Evolutionary conservation across 2,888 invertebrate genomes (phyloP).

Genomic region (Venusia cambrica): DNA sequence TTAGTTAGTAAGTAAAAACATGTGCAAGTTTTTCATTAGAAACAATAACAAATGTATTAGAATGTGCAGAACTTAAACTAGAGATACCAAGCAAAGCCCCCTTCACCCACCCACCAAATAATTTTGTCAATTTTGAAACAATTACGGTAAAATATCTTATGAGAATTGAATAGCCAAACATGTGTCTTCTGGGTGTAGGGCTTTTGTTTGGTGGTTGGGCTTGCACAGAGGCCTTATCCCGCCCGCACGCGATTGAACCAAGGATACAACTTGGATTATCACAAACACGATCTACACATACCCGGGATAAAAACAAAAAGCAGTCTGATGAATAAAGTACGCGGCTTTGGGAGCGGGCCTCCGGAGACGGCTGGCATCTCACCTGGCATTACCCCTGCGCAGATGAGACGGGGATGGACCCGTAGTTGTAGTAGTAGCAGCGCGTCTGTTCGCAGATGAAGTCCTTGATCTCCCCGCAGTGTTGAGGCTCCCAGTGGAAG

Average conservation of each 20-base stretch:
- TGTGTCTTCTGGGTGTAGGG: constrained; percentile 74
- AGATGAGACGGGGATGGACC: constrained; percentile 93
- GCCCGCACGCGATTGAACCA: constrained; percentile 60
- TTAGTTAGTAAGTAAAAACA: constrained; percentile 6
- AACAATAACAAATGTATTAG: constrained; percentile 7
- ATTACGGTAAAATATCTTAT: constrained; percentile 13
- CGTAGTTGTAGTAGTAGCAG: constrained; percentile 95
- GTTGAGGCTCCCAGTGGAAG: constrained; percentile 90
- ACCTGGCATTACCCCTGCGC: constrained; percentile 95
- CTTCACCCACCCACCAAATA: constrained; percentile 82
- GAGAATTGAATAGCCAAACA: constrained; percentile 43
- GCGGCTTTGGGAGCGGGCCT: constrained; percentile 76
- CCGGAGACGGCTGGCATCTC: constrained; percentile 83
- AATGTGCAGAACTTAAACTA: constrained; percentile 21
- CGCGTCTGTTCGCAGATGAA: constrained; percentile 95
- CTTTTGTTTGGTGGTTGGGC: constrained; percentile 81
- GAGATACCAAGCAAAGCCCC: constrained; percentile 83
- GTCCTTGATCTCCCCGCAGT: constrained; percentile 91
- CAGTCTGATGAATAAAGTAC: constrained; percentile 39
- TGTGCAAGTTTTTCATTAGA: constrained; percentile 6
- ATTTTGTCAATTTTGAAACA: constrained; percentile 55
- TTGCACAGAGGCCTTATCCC: constrained; percentile 77
- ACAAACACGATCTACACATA: constrained; percentile 37
- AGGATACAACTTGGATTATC: constrained; percentile 53
- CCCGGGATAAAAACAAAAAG: constrained; percentile 28